Percentiles rank a stretch among this genome's conserved stretches.
These are phyloP conservation scores for Darevskia mixta DNA, from an alignment of 2,797 vertebrate genomes.

Conservation along the genomic window DNA sequence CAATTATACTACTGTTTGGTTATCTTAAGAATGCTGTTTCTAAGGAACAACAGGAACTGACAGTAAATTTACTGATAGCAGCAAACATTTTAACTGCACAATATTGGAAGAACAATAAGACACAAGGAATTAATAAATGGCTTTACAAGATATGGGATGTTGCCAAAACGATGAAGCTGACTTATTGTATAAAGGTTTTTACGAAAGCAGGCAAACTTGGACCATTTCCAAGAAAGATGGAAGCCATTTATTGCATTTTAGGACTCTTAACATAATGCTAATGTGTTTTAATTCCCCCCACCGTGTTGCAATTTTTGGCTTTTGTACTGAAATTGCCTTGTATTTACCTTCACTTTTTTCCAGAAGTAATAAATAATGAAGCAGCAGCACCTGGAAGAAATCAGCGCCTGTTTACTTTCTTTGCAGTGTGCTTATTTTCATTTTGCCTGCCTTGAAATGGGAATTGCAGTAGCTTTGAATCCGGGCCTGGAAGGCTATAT, in stretches of 20 bases:
- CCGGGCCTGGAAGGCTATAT: not conserved
- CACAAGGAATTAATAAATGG: conserved; percentile 36
- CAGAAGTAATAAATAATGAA: conserved; percentile 14
- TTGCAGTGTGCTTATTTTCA: conserved; percentile 12
- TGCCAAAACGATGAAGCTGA: conserved; percentile 24
- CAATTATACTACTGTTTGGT: conserved; percentile 23
- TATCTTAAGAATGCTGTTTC: conserved; percentile 13
- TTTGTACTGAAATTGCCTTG: not conserved
- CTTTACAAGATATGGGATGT: conserved; percentile 25
- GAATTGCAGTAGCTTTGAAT: not conserved
- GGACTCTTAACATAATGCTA: not conserved
- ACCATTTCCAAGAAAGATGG: conserved; percentile 19
- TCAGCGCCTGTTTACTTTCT: not conserved
- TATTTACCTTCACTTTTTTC: not conserved
- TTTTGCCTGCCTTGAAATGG: conserved; percentile 7
- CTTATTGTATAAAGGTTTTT: conserved; percentile 11
- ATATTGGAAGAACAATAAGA: conserved; percentile 31
- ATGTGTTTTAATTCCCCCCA: not conserved
- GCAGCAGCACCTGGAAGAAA: conserved; percentile 1
- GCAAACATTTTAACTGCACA: conserved; percentile 24
- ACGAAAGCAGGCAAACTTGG: conserved; percentile 8
- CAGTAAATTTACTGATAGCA: conserved; percentile 28
- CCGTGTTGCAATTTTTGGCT: not conserved
- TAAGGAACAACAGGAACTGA: conserved; percentile 26
- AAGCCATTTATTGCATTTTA: conserved; percentile 2